phyloP scores from a whole-genome alignment of 2,797 vertebrate genomes.

The Crocodylus rhombifer region DNA sequence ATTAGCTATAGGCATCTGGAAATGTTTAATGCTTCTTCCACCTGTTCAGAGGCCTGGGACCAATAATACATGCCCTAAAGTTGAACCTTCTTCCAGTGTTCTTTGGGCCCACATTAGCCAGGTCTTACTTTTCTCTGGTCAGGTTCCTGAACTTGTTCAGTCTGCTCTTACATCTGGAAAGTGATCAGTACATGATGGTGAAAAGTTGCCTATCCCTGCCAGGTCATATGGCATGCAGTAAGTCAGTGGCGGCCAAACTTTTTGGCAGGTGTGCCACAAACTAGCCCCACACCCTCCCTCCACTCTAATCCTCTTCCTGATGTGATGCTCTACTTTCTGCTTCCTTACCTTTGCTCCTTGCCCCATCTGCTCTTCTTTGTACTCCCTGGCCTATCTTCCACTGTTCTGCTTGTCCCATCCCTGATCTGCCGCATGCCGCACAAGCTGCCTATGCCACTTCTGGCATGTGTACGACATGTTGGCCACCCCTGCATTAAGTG shows the following conservation, averaged over 20 bases:
- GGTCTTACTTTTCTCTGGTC: rapidly evolving
- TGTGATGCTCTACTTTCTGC: too few species aligned
- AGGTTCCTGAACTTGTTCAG: neutral
- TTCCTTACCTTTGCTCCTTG: too few species aligned
- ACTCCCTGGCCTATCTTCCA: too few species aligned
- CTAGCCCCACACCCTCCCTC: too few species aligned
- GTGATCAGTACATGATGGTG: neutral
- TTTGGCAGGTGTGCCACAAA: neutral
- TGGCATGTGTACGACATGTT: too few species aligned
- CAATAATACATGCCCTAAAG: neutral
- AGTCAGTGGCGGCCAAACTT: neutral
- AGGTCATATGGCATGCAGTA: neutral
- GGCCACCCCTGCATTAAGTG: too few species aligned
- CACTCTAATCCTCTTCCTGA: too few species aligned
- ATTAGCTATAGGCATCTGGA: neutral
- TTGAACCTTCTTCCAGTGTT: neutral
- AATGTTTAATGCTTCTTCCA: neutral
- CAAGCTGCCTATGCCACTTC: too few species aligned
- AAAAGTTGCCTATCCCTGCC: neutral
- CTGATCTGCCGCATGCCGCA: too few species aligned
- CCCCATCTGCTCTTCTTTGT: too few species aligned
- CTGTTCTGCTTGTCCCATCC: too few species aligned
- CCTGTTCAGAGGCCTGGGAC: neutral
- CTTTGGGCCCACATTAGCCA: neutral
- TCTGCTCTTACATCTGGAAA: neutral